Evolutionary conservation across 2,113 vertebrate genomes (phyloP), one percentile per base, ranked within the genome.

Genomic region (Gallinago undulata): DNA sequence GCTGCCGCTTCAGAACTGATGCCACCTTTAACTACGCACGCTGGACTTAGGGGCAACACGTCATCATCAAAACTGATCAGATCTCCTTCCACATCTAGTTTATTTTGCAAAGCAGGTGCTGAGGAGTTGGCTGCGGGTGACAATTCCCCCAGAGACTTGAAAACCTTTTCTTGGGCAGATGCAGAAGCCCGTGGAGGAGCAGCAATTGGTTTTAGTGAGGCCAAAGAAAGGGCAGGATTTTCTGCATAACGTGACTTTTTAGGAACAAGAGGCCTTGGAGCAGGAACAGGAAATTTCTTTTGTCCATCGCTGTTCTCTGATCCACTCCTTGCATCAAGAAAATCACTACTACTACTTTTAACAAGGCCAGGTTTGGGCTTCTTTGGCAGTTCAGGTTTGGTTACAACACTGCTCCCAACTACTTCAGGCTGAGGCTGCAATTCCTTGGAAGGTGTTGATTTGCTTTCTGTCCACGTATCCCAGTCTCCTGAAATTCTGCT

Each of bases 1-100:
- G 97, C 87, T 94, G 85, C 89, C 66, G 81, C n/a, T 79, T 98
- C 98, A 84, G 97, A 96, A 94, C 55, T 62, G 50, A 84, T 13
- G 76, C 43, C 51, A 48, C 97, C 97, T 96, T 97, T 96, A 87
- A 85, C 89, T 47, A 50, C 33, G 62, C n/a, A 92, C 72, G 53
- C 31, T 70, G 94, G 56, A 70, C 72, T 96, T 53, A 94, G 28
- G 33, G 97, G 97, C 76, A 98, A 95, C 93, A 98, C 17, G 3
- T 98, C 98, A 79, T 98, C 98, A 91, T 98, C 98, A 91, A 98
- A 98, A 93, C 98, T 98, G 95, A 98, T 98, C 47, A 98, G 96
- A 96, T 98, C 98, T 33, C 98, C 89, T 87, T 98, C 98, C 55
- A 88, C 95, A 23, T 67, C 87, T n/a, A 85, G 59, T 76, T 90